These are phyloP conservation scores for Steatocranus sp. DNA, from an alignment of 2,797 vertebrate species.

Conservation along the genomic window DNA sequence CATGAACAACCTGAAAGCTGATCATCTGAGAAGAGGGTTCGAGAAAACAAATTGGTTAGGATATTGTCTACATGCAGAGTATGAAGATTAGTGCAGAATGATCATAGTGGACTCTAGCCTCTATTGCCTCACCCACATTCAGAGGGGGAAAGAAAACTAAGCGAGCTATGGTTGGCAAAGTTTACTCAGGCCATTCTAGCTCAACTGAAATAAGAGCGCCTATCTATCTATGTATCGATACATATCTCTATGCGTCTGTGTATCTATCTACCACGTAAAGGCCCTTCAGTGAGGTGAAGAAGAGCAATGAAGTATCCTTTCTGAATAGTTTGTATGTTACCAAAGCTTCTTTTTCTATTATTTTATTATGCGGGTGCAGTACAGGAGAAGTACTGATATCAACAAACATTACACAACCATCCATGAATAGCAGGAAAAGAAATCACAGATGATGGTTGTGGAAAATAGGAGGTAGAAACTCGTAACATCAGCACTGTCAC, in stretches of 20 bases:
- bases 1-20: neutral
- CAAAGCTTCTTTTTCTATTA: slow-evolving; percentile 15
- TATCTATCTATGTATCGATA: neutral
- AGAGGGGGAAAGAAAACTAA: slow-evolving; percentile 24
- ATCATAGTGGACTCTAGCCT: slow-evolving; percentile 8
- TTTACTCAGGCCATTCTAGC: neutral
- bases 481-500: slow-evolving; percentile 21
- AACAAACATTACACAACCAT: slow-evolving; percentile 13
- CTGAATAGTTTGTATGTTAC: neutral
- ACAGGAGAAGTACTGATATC: slow-evolving; percentile 15
- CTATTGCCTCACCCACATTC: slow-evolving; percentile 41
- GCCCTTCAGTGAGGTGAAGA: neutral
- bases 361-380: slow-evolving; percentile 32
- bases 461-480: slow-evolving; percentile 18
- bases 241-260: neutral
- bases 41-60: neutral
- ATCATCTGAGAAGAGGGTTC: neutral
- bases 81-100: slow-evolving; percentile 5
- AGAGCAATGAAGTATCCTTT: neutral
- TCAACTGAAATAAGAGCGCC: neutral
- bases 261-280: neutral
- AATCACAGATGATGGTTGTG: slow-evolving; percentile 32
- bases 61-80: neutral
- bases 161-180: neutral
- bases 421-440: slow-evolving; percentile 7